Evolutionary conservation across 1,140 invertebrate species (phyloP).

Genomic region (Eriosoma lanigerum): DNA sequence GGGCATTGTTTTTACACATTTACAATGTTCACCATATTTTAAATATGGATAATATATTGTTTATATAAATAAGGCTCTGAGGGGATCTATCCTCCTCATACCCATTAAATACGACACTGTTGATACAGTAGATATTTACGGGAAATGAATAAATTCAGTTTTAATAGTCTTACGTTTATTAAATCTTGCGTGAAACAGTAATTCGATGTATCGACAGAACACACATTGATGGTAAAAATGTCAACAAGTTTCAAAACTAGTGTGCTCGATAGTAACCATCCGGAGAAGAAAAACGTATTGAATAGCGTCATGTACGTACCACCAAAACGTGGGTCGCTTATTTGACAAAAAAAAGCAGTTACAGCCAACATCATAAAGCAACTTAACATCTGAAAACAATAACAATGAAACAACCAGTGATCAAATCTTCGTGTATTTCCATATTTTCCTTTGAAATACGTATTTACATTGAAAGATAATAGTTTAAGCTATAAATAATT

Average conservation of each 20-base stretch:
- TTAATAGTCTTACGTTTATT: not conserved
- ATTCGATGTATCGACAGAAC: conserved; percentile 61
- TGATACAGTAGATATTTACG: too few species aligned
- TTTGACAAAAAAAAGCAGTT: conserved; percentile 67
- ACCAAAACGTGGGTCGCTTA: conserved; percentile 92
- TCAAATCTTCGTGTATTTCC: too few species aligned
- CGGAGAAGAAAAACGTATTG: conserved; percentile 93
- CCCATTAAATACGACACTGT: too few species aligned
- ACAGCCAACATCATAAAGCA: not conserved
- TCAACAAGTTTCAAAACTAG: conserved; percentile 90
- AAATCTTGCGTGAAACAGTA: not conserved
- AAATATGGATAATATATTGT: too few species aligned
- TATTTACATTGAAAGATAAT: too few species aligned
- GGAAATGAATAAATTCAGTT: not conserved
- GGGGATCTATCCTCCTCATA: too few species aligned
- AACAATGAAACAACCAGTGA: too few species aligned
- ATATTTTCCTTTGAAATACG: too few species aligned
- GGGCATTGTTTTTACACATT: too few species aligned
- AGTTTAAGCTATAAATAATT: too few species aligned
- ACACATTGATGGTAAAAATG: conserved; percentile 76
- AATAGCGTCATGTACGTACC: conserved; percentile 99
- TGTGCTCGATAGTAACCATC: conserved; percentile 94
- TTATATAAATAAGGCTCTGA: too few species aligned
- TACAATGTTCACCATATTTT: too few species aligned
- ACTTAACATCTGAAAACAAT: not conserved